Conservation (phyloP, 2,113 vertebrate species). For the Synchiropus splendidus region DNA sequence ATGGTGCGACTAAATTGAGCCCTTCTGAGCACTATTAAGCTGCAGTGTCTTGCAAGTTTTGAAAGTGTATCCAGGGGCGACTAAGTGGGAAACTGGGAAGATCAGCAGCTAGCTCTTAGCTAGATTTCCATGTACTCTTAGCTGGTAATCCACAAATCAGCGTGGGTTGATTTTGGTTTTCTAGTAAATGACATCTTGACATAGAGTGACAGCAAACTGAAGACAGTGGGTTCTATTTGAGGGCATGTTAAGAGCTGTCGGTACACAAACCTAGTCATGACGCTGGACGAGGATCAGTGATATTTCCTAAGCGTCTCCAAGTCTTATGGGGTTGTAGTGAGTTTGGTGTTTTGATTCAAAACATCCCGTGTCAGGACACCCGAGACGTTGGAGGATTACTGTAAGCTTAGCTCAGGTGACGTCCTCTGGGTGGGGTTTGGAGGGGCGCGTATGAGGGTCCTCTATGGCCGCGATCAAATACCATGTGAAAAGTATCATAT, state of each 20-base stretch:
- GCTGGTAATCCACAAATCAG: no score
- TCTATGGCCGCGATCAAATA: constrained; percentile 42
- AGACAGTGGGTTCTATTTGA: constrained; percentile 2
- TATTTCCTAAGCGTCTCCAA: constrained; percentile 38
- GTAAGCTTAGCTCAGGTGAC: constrained; percentile 61
- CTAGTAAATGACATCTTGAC: no score
- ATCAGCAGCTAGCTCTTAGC: no score
- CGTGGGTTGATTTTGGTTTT: no score
- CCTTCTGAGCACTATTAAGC: no score
- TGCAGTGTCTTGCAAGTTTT: no score
- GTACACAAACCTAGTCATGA: constrained; percentile 19
- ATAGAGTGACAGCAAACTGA: not conserved
- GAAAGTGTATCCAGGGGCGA: no score
- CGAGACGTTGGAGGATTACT: constrained; percentile 58
- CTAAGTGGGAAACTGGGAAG: no score
- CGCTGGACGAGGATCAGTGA: constrained; percentile 36
- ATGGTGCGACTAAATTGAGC: no score
- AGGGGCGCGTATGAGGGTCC: constrained; percentile 54
- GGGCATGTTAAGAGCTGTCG: constrained; percentile 4
- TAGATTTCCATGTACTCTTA: no score
- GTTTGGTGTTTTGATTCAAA: constrained; percentile 63
- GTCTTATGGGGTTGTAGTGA: constrained; percentile 51
- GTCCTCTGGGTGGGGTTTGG: constrained; percentile 15
- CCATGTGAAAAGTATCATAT: constrained; percentile 53
- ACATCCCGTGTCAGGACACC: constrained; percentile 55